Conservation (phyloP, 2,888 invertebrate genomes). For the Dynastes hyllus region DNA sequence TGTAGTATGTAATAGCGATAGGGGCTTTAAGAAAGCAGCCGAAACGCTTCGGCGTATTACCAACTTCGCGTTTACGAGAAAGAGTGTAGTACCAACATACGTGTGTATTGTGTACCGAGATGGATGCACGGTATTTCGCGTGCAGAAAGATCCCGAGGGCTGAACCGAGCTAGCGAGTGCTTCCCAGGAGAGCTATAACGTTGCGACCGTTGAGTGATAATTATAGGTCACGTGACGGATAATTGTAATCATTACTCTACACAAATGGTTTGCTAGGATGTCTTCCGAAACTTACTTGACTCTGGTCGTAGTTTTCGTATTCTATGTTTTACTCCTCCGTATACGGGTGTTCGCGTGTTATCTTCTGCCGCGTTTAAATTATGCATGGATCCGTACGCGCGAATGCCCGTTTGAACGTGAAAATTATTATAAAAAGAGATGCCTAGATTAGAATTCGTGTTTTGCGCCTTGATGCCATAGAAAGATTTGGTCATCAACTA, state of each 20-base stretch:
- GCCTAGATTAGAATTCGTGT: too few relatives aligned
- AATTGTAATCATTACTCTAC: slow-evolving; percentile 67
- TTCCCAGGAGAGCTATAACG: slow-evolving; percentile 62
- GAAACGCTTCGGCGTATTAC: not conserved
- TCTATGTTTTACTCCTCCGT: not conserved
- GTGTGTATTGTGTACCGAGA: not conserved
- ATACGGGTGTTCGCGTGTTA: slow-evolving; percentile 1
- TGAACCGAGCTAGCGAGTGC: slow-evolving; percentile 58
- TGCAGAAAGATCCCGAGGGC: slow-evolving; percentile 58
- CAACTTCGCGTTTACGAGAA: slow-evolving; percentile 37
- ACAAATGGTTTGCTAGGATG: slow-evolving; percentile 56
- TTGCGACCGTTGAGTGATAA: slow-evolving; percentile 68
- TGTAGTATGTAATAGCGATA: not conserved
- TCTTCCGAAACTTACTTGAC: slow-evolving; percentile 52
- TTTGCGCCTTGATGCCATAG: too few relatives aligned
- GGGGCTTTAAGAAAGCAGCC: not conserved
- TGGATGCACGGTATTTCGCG: slow-evolving; percentile 57
- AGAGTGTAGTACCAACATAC: not conserved
- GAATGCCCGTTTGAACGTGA: too few relatives aligned
- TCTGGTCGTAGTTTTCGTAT: not conserved
- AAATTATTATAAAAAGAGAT: too few relatives aligned
- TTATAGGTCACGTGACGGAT: slow-evolving; percentile 70
- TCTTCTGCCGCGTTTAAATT: slow-evolving; percentile 2
- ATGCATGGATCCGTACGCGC: not conserved
- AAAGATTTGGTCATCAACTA: too few relatives aligned